Evolutionary conservation across 2,113 vertebrate genomes (phyloP), one percentile per base, ranked within the genome.

Genomic region (Chionodraco myersi): DNA sequence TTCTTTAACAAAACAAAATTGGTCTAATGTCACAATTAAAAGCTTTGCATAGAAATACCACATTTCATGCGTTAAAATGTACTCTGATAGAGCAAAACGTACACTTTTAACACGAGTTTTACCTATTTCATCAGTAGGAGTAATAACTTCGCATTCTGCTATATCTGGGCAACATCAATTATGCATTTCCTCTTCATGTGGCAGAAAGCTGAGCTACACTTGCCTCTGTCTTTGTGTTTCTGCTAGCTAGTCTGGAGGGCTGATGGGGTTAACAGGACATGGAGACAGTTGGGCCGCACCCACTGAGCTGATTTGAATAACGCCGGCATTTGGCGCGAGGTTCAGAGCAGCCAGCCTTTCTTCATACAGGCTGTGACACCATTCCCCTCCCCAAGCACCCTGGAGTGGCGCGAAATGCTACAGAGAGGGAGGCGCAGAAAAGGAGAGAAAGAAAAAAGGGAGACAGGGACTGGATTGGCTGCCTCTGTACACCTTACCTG

Each of bases 201-300:
- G 58, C 62, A 51, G 60, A 58, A 36, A 54, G 12, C 60, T 23
- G 13, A 57, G 68, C 30, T 45, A 44, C 36, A 61, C 30, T 72
- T 62, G 48, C 21, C 18, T 64, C 53, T 6, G 72, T 54, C 86
- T 91, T 90, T 90, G 86, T 92, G 84, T 76, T 18, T 73, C 58
- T 61, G 18, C 47, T 48, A 23, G 11, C 26, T 2, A 23, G 63
- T 44, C 62, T 79, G 58, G 16, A 57, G 79, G 82, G 71, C 77
- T 36, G 84, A 70, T 73, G 67, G 92, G 88, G 91, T 93, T 94
- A 92, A 92, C 87, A 91, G 92, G 89, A 91, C 82, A 69, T 58
- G 69, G 81, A 92, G 91, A 86, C 93, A 87, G 93, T 94, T 93
- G 91, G 89, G 90, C 90, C 90, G 85, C 92, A 91, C 91, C 92